Evolutionary conservation across 2,797 vertebrate species (phyloP), one percentile per base, ranked within the genome.

Genomic region (Knipowitschia caucasica): DNA sequence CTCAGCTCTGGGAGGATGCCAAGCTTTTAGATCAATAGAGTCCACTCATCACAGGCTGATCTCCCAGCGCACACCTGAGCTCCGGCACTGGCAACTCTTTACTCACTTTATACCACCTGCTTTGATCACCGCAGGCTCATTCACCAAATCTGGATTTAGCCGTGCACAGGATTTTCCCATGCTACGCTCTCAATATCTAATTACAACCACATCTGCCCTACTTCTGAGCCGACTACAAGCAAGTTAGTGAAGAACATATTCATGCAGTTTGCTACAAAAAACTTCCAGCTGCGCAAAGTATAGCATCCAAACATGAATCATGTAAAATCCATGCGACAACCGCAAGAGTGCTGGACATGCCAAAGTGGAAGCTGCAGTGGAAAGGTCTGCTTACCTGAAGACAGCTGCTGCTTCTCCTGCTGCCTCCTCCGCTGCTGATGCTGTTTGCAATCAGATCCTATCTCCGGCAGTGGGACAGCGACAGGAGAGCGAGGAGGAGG

Each of bases 361-460:
- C 43, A 74, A 75, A 75, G 67, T 72, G 42, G 61, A 72, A 71
- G 55, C 71, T 66, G 40, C 40, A 11, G 26, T n/a, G 18, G 11
- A 50, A 53, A 56, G 50, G 42, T 46, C 53, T 42, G 75, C 88
- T 88, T 85, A 91, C 89, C 89, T 89, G 82, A 31, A 60, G 61
- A 60, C 44, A 71, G 30, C 15, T 18, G 31, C 70, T 62, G 75
- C 63, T 52, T n/a, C n/a, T n/a, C 68, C 71, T 75, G 62, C 34
- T 9, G 34, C 63, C 52, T 73, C 71, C 74, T 61, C 35, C 11
- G 46, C 70, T 63, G 74, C 62, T 55, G 40, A 43, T 43, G 73
- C 71, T 75, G 64, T 47, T 54, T 68, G 79, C 71, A 77, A 80
- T 33, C 71, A 75, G 82, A 82, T 87, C 82, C 82, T 77, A 69